Evolutionary conservation across 2,113 vertebrate species (phyloP), one percentile per base, ranked within the genome.

Genomic region (Myotis yumanensis): DNA sequence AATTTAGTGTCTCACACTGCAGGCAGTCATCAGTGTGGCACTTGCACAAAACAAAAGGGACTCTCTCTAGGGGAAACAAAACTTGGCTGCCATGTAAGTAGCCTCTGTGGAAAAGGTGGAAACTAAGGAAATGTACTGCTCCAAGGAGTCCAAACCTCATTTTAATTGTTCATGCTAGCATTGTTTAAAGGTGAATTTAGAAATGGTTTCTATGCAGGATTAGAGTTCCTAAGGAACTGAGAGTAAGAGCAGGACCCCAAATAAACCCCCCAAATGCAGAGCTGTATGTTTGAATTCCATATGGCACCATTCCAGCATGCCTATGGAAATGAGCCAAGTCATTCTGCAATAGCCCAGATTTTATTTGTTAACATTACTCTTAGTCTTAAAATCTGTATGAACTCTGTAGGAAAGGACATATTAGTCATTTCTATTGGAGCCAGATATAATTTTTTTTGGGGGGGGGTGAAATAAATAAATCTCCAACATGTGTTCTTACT

Each of bases 111-210:
- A 52, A 57, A 95, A 87, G 76, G 72, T 72, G 17, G 35, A 73
- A 72, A 79, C 37, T 25, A 80, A 88, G 25, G 52, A 51, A 94
- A 68, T 23, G 1, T 54, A 62, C 54, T 92, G 10, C 18, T 72
- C n/a, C 0, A 3, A 81, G 25, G 66, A 57, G 2, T 57, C 62
- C 62, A 37, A 85, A 54, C 22, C 10, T 88, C 51, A 46, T 87
- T 86, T 94, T n/a, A 46, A 0, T 52, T 46, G 22, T 11, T 64
- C 15, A 52, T 88, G 52, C 28, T 46, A 54, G 37, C 30, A 30
- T 66, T 57, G 71, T 66, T 84, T 52, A 90, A 93, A 92, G 51
- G n/a, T 72, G 37, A 77, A 88, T 88, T 92, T 90, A 77, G 76
- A 84, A 94, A 62, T 59, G 8, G 4, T 76, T 82, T 95, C 51